A percentile compares a stretch with the other conserved stretches of the same genome.
Evolutionary conservation across 23 tunicate genomes (phyloP).

Genomic region (Trididemnum clinides): DNA sequence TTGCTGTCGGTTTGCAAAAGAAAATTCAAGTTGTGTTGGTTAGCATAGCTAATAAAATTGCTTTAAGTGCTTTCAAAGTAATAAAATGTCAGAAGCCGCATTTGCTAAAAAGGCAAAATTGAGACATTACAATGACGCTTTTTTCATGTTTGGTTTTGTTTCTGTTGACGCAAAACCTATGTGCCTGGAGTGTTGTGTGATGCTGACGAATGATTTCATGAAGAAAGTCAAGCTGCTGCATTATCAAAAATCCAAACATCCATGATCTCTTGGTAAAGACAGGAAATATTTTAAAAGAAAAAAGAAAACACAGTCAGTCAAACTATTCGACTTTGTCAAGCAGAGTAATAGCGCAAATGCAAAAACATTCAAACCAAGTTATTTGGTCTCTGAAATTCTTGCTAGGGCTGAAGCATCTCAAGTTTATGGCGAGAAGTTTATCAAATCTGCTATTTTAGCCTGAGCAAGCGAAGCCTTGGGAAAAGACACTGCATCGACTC

Average conservation of each 20-base stretch:
- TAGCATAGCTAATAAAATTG: not conserved
- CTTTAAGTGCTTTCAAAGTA: constrained; percentile 25
- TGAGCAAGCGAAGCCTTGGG: constrained; percentile 15
- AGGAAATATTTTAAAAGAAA: constrained; percentile 2
- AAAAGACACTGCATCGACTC: constrained; percentile 21
- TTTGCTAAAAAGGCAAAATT: constrained; percentile 20
- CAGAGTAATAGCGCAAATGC: constrained; percentile 22
- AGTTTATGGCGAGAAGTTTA: constrained; percentile 19
- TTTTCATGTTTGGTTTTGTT: constrained; percentile 23
- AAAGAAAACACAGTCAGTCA: constrained; percentile 32
- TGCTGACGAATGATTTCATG: constrained; percentile 21
- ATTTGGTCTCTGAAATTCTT: constrained; percentile 32
- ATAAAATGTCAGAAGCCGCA: constrained; percentile 20
- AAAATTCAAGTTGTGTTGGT: not conserved
- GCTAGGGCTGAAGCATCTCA: constrained; percentile 30
- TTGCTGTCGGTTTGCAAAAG: not conserved
- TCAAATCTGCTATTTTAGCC: not conserved
- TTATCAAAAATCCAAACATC: constrained; percentile 18
- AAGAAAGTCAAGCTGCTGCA: constrained; percentile 33
- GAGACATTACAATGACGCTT: constrained; percentile 24
- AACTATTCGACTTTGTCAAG: constrained; percentile 34
- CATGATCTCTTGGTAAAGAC: constrained; percentile 22
- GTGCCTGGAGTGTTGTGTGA: constrained; percentile 15
- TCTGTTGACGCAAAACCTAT: constrained; percentile 17
- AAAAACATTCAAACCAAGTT: constrained; percentile 18